These are phyloP conservation scores for Euthynnus affinis DNA, from an alignment of 2,797 vertebrate species.

Conservation along the genomic window DNA sequence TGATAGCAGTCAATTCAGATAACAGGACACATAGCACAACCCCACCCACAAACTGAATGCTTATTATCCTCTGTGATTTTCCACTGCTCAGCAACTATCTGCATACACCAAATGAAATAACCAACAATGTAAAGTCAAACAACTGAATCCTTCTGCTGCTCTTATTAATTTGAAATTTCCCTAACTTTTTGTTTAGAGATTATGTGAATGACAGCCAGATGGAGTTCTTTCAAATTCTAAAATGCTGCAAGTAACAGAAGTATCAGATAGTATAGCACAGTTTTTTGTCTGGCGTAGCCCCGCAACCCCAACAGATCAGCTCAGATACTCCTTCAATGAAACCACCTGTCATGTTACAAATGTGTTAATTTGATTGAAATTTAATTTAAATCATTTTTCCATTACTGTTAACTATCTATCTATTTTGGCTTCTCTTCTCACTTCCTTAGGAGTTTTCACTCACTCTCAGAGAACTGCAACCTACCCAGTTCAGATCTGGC, in stretches of 20 bases:
- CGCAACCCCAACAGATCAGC: neutral
- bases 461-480: too few species aligned
- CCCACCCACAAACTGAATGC: neutral
- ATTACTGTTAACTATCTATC: neutral
- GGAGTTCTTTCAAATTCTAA: neutral
- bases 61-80: constrained; percentile 19
- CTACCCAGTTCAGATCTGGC: too few species aligned
- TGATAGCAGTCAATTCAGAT: constrained; percentile 3
- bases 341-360: too few species aligned
- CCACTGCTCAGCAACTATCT: neutral
- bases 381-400: neutral
- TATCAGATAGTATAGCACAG: neutral
- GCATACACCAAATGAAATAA: neutral
- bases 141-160: constrained; percentile 10
- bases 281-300: neutral
- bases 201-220: neutral
- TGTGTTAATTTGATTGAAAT: too few species aligned
- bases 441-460: neutral
- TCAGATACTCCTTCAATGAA: neutral
- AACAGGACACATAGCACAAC: constrained; percentile 10
- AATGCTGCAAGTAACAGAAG: neutral
- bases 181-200: constrained; percentile 2
- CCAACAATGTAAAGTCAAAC: neutral
- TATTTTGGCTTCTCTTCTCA: neutral
- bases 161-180: constrained; percentile 23